Evolutionary conservation across 2,888 invertebrate genomes (phyloP).

Genomic region (Bimastos eiseni): DNA sequence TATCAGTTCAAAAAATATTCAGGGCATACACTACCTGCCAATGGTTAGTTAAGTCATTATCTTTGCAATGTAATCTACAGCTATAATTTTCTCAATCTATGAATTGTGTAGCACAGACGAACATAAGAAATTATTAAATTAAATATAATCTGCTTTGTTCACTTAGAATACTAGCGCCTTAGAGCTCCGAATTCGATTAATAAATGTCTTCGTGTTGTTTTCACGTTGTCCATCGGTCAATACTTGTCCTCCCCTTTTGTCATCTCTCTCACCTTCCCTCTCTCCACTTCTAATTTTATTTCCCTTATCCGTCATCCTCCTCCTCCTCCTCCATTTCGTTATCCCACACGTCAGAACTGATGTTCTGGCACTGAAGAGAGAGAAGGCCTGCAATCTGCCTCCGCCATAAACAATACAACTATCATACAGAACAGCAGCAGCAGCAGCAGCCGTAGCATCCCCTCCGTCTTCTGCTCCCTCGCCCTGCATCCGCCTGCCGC

Average conservation of each 20-base stretch:
- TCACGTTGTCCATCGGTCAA: background rate
- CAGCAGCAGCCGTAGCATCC: background rate
- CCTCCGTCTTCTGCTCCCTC: background rate
- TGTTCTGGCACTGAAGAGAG: background rate
- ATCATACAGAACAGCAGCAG: background rate
- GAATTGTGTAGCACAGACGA: too few relatives aligned
- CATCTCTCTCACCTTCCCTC: background rate
- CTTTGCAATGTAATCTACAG: background rate
- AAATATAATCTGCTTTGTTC: background rate
- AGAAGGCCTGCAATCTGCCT: background rate
- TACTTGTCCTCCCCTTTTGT: background rate
- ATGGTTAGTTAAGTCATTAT: background rate
- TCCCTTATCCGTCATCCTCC: too few relatives aligned
- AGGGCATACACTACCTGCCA: too few relatives aligned
- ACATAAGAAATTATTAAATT: background rate
- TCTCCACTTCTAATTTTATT: background rate
- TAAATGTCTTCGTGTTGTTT: background rate
- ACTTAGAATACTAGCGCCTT: background rate
- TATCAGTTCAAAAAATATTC: too few relatives aligned
- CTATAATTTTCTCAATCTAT: too few relatives aligned
- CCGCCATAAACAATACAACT: background rate
- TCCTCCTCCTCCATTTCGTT: background rate
- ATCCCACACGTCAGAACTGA: background rate
- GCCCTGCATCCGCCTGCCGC: background rate
- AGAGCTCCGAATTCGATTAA: background rate